Conservation (phyloP, 53 echinoderm and acorn worm genomes). For the Patiria pectinifera region DNA sequence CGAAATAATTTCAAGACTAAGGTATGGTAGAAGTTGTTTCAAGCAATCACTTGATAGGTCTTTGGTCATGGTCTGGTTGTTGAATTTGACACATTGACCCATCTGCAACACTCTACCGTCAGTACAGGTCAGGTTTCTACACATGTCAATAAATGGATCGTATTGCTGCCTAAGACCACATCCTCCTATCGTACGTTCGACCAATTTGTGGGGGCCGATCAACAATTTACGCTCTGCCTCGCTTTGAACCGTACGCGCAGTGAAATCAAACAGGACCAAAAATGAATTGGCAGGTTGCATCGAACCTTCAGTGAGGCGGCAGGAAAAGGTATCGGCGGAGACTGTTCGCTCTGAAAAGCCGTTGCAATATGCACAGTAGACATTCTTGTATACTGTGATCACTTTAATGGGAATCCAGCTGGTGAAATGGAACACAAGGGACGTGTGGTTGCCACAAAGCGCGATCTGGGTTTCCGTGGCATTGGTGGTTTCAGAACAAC, state of each 20-base stretch:
- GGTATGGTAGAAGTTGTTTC: too few relatives aligned
- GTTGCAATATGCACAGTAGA: neutral
- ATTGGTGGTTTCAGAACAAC: too few relatives aligned
- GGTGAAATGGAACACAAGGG: neutral
- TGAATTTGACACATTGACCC: neutral
- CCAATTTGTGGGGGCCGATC: too few relatives aligned
- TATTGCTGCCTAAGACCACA: neutral
- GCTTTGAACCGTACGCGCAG: neutral
- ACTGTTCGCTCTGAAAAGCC: neutral
- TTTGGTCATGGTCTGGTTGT: neutral
- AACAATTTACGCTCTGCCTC: too few relatives aligned
- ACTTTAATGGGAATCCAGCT: too few relatives aligned
- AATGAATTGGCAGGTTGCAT: neutral
- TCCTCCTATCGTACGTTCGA: neutral
- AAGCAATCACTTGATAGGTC: too few relatives aligned
- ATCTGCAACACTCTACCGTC: neutral
- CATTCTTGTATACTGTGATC: too few relatives aligned
- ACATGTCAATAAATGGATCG: slow-evolving; percentile 7
- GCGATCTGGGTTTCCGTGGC: too few relatives aligned
- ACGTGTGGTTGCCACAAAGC: slow-evolving; percentile 13
- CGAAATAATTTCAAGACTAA: too few relatives aligned
- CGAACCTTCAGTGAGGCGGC: too few relatives aligned
- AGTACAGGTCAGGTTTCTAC: slow-evolving; percentile 8
- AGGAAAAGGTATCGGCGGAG: neutral
- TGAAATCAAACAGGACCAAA: slow-evolving; percentile 19